Evolutionary conservation across 1,140 invertebrate genomes (phyloP).

Genomic region (Luehdorfia chinensis): DNA sequence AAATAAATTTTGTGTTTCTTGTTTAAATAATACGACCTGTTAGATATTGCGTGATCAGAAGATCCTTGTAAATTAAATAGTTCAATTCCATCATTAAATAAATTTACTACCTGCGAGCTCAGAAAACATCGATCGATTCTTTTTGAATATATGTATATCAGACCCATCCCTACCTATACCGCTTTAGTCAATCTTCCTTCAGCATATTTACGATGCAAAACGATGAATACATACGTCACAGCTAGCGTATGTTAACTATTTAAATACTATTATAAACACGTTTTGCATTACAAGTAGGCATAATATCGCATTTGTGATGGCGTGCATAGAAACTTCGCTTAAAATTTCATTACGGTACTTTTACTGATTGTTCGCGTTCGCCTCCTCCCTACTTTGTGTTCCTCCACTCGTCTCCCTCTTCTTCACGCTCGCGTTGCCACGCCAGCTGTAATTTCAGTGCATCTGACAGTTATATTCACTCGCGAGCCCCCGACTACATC

Average conservation of each 20-base stretch:
- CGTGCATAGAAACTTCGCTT: constrained; percentile 1
- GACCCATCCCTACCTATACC: background rate
- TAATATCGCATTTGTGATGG: background rate
- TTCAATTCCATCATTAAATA: constrained; percentile 13
- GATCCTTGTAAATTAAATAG: too few species aligned
- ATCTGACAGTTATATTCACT: constrained; percentile 32
- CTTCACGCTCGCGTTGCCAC: constrained; percentile 13
- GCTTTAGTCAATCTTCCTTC: background rate
- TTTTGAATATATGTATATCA: constrained; percentile 6
- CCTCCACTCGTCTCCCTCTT: constrained; percentile 11
- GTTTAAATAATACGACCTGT: too few species aligned
- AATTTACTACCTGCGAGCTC: constrained; percentile 10
- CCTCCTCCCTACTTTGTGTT: background rate
- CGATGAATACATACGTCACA: background rate
- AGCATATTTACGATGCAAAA: background rate
- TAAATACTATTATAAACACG: background rate
- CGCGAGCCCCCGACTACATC: constrained; percentile 14
- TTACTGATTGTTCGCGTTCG: constrained; percentile 1
- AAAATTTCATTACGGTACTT: constrained; percentile 13
- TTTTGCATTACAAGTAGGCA: background rate
- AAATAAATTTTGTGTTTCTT: too few species aligned
- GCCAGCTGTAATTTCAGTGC: constrained; percentile 21
- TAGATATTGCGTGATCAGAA: too few species aligned
- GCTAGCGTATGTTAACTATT: background rate
- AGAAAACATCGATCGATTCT: background rate